Base-by-base conservation (phyloP, 2,888 invertebrate genomes). In the Dolomedes plantarius region DNA sequence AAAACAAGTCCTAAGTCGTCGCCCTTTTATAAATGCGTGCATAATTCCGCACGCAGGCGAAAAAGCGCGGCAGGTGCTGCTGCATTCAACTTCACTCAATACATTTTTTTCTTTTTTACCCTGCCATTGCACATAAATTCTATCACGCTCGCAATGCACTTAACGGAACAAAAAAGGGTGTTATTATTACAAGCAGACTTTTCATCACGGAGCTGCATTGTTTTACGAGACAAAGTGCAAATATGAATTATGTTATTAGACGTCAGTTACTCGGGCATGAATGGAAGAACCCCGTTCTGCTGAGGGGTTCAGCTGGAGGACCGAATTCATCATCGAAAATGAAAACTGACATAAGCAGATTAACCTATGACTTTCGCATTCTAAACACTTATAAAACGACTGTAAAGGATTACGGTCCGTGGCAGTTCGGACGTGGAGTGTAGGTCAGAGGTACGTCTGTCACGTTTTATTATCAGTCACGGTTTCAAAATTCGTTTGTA, bases 291-390 rank as follows among this genome's bases (percentile, higher is more conserved):
- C 36, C 9, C 9, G 7, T 9, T 36, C 6, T 56, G 2, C 9
- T 16, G 56, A 56, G 23, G n/a, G 6, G 46, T 56, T 23, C 23
- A 23, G 5, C 2, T 56, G 16, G 3, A 56, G 6, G 16, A 2
- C 56, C 11, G 16, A 56, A 56, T 56, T 23, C 56, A 23, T 56
- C 23, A 56, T 23, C 3, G 11, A 56, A 56, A 23, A 56, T 23
- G 56, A 11, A 56, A 23, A 56, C 23, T 56, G 56, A 56, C 56
- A 56, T 56, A 56, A 56, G 56, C 19, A 56, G 56, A 56, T 56
- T 56, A 56, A 56, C 56, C 56, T 23, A 16, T 23, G 56, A 19
- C 56, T 56, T 23, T 56, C 23, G 5, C 56, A 23, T 23, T 23
- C 56, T 56, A 16, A 56, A 56, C 19, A 56, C 23, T 23, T 16